These are phyloP conservation scores for Coenonympha glycerion DNA, from an alignment of 2,888 invertebrate genomes.

Conservation along the genomic window DNA sequence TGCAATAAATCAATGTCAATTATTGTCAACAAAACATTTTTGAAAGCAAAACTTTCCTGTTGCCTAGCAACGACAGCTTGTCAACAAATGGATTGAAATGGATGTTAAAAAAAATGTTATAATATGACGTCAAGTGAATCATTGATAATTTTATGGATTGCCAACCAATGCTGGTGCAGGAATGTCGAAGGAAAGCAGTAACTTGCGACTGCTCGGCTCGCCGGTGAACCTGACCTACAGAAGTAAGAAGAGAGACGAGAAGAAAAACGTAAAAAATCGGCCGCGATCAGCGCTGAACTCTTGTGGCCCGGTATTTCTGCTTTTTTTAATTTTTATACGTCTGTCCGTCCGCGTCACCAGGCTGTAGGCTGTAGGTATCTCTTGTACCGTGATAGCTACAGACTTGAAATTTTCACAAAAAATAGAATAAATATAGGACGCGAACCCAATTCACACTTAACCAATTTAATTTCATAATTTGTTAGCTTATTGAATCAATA, in stretches of 20 bases:
- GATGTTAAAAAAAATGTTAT: constrained; percentile 12
- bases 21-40: neutral
- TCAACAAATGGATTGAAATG: constrained; percentile 42
- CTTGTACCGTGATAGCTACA: too few species aligned
- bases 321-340: neutral
- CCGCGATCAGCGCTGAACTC: constrained; percentile 65
- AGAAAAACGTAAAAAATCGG: constrained; percentile 53
- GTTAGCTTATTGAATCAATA: too few species aligned
- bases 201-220: constrained; percentile 62
- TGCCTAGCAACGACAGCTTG: constrained; percentile 45
- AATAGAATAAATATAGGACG: too few species aligned
- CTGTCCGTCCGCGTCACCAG: too few species aligned
- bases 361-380: too few species aligned
- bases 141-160: constrained; percentile 2
- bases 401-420: too few species aligned
- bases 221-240: constrained; percentile 65
- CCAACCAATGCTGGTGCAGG: constrained; percentile 35
- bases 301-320: constrained; percentile 49
- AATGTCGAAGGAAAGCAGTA: constrained; percentile 69
- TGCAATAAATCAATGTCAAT: too few species aligned
- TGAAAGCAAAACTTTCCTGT: constrained; percentile 25
- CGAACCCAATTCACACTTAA: too few species aligned
- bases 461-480: too few species aligned
- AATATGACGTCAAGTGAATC: constrained; percentile 19
- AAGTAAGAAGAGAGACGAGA: constrained; percentile 63